Evolutionary conservation across 2,113 vertebrate genomes (phyloP).

Genomic region (Cariama cristata): DNA sequence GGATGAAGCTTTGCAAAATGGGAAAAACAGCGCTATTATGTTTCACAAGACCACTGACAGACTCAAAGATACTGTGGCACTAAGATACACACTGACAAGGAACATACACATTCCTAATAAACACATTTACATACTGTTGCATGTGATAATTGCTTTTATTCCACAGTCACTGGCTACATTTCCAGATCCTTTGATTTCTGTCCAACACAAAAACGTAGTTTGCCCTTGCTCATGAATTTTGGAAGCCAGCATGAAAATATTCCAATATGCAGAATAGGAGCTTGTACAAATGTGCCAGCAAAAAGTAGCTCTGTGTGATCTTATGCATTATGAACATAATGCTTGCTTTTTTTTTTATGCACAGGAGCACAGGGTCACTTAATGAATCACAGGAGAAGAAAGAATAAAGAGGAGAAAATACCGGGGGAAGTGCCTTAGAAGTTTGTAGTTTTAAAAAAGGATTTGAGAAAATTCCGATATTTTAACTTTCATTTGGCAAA

Average conservation of each 20-base stretch:
- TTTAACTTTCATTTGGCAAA: slow-evolving; percentile 36
- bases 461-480: neutral
- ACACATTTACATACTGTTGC: slow-evolving; percentile 48
- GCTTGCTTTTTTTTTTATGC: neutral
- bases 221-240: slow-evolving; percentile 54
- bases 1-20: slow-evolving; percentile 24
- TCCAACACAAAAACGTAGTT: slow-evolving; percentile 54
- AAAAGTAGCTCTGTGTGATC: slow-evolving; percentile 28
- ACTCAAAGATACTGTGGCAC: neutral
- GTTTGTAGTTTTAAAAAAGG: neutral
- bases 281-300: slow-evolving; percentile 17
- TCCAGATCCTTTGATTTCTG: slow-evolving; percentile 59
- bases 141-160: slow-evolving; percentile 45
- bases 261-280: slow-evolving; percentile 1
- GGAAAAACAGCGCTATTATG: neutral
- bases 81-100: neutral
- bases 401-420: slow-evolving; percentile 2
- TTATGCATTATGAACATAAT: neutral
- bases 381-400: slow-evolving; percentile 9
- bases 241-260: slow-evolving; percentile 54
- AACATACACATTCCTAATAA: slow-evolving; percentile 24
- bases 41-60: neutral
- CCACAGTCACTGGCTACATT: slow-evolving; percentile 22
- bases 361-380: neutral
- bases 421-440: neutral